Evolutionary conservation across 2,113 vertebrate genomes (phyloP).

Genomic region (Bubo scandiacus): DNA sequence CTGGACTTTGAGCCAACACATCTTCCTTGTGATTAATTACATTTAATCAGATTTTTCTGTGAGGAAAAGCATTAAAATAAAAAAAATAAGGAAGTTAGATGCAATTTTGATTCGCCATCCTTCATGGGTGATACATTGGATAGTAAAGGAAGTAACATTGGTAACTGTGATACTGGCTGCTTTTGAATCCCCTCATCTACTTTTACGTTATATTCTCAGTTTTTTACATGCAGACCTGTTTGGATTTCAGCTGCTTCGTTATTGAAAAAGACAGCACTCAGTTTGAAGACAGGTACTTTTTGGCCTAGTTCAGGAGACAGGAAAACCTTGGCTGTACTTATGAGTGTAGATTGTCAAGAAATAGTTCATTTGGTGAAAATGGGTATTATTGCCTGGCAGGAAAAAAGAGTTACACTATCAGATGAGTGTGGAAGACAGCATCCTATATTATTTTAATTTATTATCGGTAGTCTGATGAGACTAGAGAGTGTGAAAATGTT

Average conservation of each 20-base stretch:
- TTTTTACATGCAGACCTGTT: background rate
- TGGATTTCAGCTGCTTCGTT: background rate
- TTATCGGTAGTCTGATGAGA: background rate
- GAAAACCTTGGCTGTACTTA: background rate
- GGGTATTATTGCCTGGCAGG: background rate
- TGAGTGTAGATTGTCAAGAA: background rate
- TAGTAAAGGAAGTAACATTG: background rate
- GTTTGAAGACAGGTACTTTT: background rate
- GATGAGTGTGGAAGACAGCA: background rate
- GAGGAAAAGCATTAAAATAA: background rate
- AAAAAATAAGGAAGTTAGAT: background rate
- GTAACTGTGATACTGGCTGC: background rate
- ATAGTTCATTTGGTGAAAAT: background rate
- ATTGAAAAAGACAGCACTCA: background rate
- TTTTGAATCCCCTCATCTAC: background rate
- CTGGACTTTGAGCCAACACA: background rate
- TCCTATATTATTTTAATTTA: background rate
- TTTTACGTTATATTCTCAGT: background rate
- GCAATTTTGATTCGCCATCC: background rate
- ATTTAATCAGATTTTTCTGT: background rate
- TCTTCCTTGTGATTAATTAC: background rate
- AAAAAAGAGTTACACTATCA: background rate
- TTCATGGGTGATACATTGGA: background rate
- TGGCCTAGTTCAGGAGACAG: background rate
- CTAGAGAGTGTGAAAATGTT: background rate